Evolutionary conservation across 2,888 invertebrate genomes (phyloP), one percentile per base, ranked within the genome.

Genomic region (Leucozona laternaria): DNA sequence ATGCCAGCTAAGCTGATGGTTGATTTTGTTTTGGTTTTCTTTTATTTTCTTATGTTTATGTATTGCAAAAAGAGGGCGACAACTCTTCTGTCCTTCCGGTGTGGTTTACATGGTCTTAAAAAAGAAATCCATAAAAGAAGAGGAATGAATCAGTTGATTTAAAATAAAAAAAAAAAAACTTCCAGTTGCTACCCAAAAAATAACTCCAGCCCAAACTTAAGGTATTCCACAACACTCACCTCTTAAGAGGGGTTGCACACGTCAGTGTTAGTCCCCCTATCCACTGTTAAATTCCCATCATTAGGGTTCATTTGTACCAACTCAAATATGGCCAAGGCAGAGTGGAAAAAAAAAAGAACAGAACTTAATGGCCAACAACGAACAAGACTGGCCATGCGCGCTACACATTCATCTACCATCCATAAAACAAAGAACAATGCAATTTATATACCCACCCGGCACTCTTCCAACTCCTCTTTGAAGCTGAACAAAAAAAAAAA

Each of bases 391-490:
- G 50, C 57, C 79, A 76, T 84, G 75, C 84, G 76, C 79, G 50
- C 15, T 71, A 72, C 58, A 71, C 43, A 75, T 57, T 50, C 75
- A 48, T 62, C 55, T 70, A 28, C 60, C 75, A 70, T 20, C 57
- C 75, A 60, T 68, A 45, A 57, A 75, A 83, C 73, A 75, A 84
- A 76, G 75, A 79, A 84, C 76, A 80, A 72, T 84, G 84, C 84
- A 84, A 76, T 84, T 71, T 22, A 37, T 57, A 13, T 15, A 68
- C 45, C 28, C 55, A 25, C 40, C 15, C 37, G 28, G 4, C 71
- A 57, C 45, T 55, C 75, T 40, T 0, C 28, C 15, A 25, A 17
- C 17, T 17, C 64, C 20, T 64, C 45, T 64, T 64, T 64, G 20
- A 58, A 37, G 37, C 37, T 58, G n/a, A n/a, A n/a, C n/a, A n/a